Evolutionary conservation across 2,888 invertebrate genomes (phyloP), one percentile per base, ranked within the genome.

Genomic region (Drosophila fulvimacula): DNA sequence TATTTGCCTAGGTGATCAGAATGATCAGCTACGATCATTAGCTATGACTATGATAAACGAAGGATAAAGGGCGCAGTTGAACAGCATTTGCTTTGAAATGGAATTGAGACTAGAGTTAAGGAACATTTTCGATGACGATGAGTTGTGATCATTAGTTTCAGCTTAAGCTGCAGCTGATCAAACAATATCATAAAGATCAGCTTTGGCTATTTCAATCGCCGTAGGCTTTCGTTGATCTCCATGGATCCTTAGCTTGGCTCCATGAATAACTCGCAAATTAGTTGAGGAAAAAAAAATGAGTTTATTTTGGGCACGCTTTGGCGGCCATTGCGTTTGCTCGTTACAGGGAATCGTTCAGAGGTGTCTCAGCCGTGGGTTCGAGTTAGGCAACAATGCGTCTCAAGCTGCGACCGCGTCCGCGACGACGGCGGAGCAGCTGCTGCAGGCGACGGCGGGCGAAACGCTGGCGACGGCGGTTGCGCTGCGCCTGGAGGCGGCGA

Each of bases 371-470:
- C 3, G n/a, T 6, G 7, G 34, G 10, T 34, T n/a, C 4, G 38
- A 13, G 19, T 39, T 61, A 65, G 59, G 19, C 56, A 9, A 11
- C 0, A 13, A 55, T 0, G 24, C 27, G 56, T 6, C 34, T 17
- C 34, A 44, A 13, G 68, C 60, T 64, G 55, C 80, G 77, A 6
- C 68, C 53, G n/a, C 79, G 68, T 5, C 64, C 48, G 30, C 81
- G 79, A 11, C 68, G 63, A 36, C 76, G 79, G 17, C 72, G 80
- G 30, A 74, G 39, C 48, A 89, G 39, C 36, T 71, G 76, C n/a
- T 77, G 78, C 34, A 83, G 27, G 5, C 76, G 88, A 13, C 73
- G 71, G 38, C 76, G 48, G 17, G 74, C 44, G 15, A 38, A 17
- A 10, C 61, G 73, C 44, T 79, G 73, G 9, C 76, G 79, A n/a